A percentile compares a stretch with the other conserved stretches of the same genome.
phyloP scores from a whole-genome alignment of 1,140 invertebrate genomes.

The Vollenhovia emeryi region DNA sequence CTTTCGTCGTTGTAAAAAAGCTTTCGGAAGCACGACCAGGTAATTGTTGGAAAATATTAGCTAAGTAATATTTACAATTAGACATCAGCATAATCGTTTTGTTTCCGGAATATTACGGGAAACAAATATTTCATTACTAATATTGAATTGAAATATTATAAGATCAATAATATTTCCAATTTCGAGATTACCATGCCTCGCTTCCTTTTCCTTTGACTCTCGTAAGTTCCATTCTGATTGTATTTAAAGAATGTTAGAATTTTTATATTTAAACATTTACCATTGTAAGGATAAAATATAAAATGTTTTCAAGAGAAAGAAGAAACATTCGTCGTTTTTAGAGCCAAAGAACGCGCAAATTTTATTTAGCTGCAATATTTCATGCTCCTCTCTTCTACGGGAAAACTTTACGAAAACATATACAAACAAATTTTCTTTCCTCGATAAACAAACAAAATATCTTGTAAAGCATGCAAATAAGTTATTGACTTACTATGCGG shows the following conservation, averaged over 20 bases:
- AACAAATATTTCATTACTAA: neutral
- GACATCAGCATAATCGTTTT: neutral
- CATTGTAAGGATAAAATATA: neutral
- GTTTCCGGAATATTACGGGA: neutral
- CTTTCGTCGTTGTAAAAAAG: constrained; percentile 65
- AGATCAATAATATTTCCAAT: constrained; percentile 4
- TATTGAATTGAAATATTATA: neutral
- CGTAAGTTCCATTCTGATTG: neutral
- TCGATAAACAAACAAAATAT: constrained; percentile 67
- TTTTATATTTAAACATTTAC: neutral
- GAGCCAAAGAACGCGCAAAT: constrained; percentile 41
- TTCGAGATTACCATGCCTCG: constrained; percentile 28
- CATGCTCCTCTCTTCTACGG: constrained; percentile 64
- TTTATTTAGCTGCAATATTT: constrained; percentile 48
- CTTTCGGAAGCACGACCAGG: constrained; percentile 44
- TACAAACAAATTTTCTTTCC: constrained; percentile 55
- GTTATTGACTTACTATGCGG: constrained; percentile 66
- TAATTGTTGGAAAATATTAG: constrained; percentile 41
- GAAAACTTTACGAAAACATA: constrained; percentile 63
- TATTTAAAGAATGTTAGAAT: neutral
- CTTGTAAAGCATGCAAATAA: constrained; percentile 69
- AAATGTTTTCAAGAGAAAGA: constrained; percentile 26
- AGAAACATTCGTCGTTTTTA: constrained; percentile 12
- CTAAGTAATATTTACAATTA: neutral
- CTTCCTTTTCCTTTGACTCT: constrained; percentile 17